Evolutionary conservation across 2,888 invertebrate species (phyloP).

Genomic region (Rugalucina vietnamica): DNA sequence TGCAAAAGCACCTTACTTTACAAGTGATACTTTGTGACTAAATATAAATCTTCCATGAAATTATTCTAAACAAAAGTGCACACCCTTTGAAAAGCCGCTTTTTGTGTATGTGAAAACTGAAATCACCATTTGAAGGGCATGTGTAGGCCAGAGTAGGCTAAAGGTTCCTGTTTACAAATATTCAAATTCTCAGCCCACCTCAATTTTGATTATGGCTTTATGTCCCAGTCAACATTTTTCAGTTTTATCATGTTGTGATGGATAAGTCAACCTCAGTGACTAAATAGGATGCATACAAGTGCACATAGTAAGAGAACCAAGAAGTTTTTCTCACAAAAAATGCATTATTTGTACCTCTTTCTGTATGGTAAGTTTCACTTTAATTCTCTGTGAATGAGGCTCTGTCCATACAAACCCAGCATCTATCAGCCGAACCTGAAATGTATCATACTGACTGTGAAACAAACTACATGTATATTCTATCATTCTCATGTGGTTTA

Average conservation of each 20-base stretch:
- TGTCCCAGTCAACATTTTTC: not conserved
- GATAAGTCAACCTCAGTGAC: not conserved
- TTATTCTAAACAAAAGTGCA: too few relatives aligned
- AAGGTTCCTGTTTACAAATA: too few relatives aligned
- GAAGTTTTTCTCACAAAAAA: not conserved
- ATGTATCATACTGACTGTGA: not conserved
- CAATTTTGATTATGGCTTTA: not conserved
- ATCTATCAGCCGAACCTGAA: slow-evolving; percentile 94
- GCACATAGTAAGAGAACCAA: not conserved
- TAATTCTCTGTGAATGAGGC: slow-evolving; percentile 98
- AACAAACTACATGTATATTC: not conserved
- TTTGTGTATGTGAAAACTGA: too few relatives aligned
- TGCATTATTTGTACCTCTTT: slow-evolving; percentile 88
- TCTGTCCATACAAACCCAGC: slow-evolving; percentile 99
- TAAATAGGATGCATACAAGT: not conserved
- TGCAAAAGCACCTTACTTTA: too few relatives aligned
- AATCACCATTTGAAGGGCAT: too few relatives aligned
- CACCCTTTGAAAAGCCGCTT: too few relatives aligned
- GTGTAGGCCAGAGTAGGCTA: too few relatives aligned
- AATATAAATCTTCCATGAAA: too few relatives aligned
- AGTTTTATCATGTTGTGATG: not conserved
- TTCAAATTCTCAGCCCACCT: too few relatives aligned
- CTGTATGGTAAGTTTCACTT: slow-evolving; percentile 95
- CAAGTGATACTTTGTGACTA: too few relatives aligned
- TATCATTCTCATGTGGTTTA: too few relatives aligned